Conservation (phyloP, 1,140 invertebrate species). For the Batillaria attramentaria region DNA sequence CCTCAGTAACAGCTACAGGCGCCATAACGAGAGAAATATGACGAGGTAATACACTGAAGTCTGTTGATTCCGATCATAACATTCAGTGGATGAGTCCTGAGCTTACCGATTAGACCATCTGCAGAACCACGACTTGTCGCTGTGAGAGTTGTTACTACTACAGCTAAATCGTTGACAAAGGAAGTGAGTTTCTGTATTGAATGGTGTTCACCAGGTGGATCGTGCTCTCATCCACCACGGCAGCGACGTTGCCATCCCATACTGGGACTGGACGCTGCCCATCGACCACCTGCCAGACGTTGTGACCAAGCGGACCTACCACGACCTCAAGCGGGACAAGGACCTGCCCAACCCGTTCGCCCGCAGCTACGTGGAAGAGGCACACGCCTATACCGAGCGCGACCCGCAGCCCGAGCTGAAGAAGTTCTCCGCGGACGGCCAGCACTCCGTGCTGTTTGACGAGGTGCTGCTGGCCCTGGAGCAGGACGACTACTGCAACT, state of each 20-base stretch:
- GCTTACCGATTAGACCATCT: no score
- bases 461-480: constrained; percentile 41
- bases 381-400: constrained; percentile 20
- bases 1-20: no score
- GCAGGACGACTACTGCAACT: constrained; percentile 45
- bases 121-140: no score
- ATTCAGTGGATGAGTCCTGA: no score
- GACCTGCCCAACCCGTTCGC: constrained; percentile 40
- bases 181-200: background rate
- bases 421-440: constrained; percentile 28
- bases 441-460: constrained; percentile 31
- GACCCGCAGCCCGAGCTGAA: constrained; percentile 29
- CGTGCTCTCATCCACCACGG: constrained; percentile 38
- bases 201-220: constrained; percentile 32
- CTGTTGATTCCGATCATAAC: no score
- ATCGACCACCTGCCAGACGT: constrained; percentile 34
- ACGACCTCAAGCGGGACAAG: constrained; percentile 34
- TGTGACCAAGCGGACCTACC: constrained; percentile 28
- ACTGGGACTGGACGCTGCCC: constrained; percentile 35
- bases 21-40: no score
- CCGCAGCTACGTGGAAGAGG: constrained; percentile 20
- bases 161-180: no score
- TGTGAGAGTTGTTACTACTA: no score
- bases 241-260: constrained; percentile 32
- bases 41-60: no score